Evolutionary conservation across 2,888 invertebrate species (phyloP).

Genomic region (Sturmia bella): DNA sequence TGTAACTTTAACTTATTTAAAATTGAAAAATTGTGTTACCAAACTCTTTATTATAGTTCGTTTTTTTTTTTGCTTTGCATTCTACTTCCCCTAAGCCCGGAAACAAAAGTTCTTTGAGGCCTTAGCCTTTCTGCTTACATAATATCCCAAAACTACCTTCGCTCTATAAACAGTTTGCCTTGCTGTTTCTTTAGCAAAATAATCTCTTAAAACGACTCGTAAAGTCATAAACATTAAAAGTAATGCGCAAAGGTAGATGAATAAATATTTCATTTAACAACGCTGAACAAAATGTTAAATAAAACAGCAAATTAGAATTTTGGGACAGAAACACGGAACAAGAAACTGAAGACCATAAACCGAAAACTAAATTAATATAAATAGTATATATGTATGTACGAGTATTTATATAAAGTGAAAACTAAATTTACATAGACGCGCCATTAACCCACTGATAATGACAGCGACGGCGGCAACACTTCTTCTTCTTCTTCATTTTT

Average conservation of each 20-base stretch:
- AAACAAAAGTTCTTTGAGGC: no score
- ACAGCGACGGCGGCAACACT: slow-evolving; percentile 63
- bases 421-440: slow-evolving; percentile 66
- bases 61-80: no score
- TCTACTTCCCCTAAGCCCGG: no score
- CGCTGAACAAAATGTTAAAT: slow-evolving; percentile 16
- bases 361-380: slow-evolving; percentile 49
- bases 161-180: background rate
- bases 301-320: background rate
- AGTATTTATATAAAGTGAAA: slow-evolving; percentile 53
- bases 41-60: no score
- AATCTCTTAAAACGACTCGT: slow-evolving; percentile 4
- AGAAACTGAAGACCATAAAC: slow-evolving; percentile 29
- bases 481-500: slow-evolving; percentile 31
- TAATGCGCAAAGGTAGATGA: slow-evolving; percentile 8
- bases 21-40: no score
- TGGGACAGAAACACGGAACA: background rate
- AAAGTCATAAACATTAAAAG: slow-evolving; percentile 53
- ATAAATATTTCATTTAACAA: slow-evolving; percentile 51
- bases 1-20: no score
- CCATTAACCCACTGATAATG: slow-evolving; percentile 66
- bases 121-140: no score
- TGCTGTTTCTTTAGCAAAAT: background rate
- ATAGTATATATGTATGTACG: no score
- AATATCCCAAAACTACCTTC: no score